Percentiles rank a stretch among this genome's conserved stretches.
These are phyloP conservation scores for Leptura quadrifasciata DNA, from an alignment of 2,888 invertebrate genomes.

Conservation along the genomic window DNA sequence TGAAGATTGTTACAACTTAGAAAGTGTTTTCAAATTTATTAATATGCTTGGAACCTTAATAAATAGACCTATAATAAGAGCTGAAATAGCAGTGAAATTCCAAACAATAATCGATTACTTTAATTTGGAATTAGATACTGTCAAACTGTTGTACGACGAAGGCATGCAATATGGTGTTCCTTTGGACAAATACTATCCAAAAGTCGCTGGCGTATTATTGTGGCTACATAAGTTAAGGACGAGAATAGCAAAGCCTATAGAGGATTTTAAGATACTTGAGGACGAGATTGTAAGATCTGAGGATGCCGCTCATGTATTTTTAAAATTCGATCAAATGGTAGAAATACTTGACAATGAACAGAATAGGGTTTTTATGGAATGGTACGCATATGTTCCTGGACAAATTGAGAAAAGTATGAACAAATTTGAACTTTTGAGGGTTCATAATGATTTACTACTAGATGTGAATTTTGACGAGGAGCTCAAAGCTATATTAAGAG, in stretches of 20 bases:
- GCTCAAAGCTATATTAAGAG: constrained; percentile 84
- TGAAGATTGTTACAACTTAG: constrained; percentile 84
- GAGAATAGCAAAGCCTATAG: constrained; percentile 78
- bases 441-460: constrained; percentile 73
- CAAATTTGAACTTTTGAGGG: constrained; percentile 78
- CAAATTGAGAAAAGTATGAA: constrained; percentile 80
- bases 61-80: constrained; percentile 84
- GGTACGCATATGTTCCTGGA: constrained; percentile 81
- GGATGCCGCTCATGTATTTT: constrained; percentile 75
- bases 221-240: constrained; percentile 82
- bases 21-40: constrained; percentile 78
- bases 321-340: constrained; percentile 82
- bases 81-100: constrained; percentile 83
- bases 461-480: constrained; percentile 82
- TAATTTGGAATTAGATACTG: constrained; percentile 79
- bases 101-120: constrained; percentile 80
- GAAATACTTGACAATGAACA: constrained; percentile 80
- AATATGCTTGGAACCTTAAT: constrained; percentile 79
- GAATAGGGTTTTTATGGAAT: constrained; percentile 79
- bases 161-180: constrained; percentile 76
- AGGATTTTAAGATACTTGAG: constrained; percentile 80
- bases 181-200: constrained; percentile 83
- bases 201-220: constrained; percentile 82
- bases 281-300: constrained; percentile 80
- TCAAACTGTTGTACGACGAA: constrained; percentile 80